Conservation (phyloP, 2,888 invertebrate genomes). For the Hipparchia sbordonii region DNA sequence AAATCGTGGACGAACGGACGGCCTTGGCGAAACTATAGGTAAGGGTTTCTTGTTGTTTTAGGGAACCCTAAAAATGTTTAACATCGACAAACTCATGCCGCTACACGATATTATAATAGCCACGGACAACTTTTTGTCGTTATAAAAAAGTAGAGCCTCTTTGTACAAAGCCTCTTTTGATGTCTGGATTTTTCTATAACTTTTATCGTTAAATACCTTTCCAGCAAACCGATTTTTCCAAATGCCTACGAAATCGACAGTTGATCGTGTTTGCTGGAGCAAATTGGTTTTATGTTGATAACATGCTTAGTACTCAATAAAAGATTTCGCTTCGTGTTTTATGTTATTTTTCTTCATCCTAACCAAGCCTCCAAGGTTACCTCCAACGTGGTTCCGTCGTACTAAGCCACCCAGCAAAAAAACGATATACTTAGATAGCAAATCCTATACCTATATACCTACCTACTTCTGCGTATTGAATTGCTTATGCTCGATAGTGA, state of each 20-base stretch:
- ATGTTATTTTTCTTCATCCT: neutral
- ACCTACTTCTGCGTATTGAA: too few relatives aligned
- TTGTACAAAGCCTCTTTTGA: neutral
- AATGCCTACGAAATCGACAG: conserved; percentile 7
- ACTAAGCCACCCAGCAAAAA: neutral
- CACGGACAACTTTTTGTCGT: neutral
- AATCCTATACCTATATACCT: too few relatives aligned
- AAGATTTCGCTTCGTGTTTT: conserved; percentile 7
- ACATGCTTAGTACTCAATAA: neutral
- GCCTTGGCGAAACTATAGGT: too few relatives aligned
- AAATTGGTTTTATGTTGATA: conserved; percentile 7
- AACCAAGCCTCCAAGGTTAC: neutral
- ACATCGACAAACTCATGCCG: neutral
- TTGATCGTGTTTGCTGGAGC: conserved; percentile 14
- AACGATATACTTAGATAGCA: neutral
- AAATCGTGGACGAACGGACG: too few relatives aligned
- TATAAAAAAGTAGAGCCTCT: neutral
- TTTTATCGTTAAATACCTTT: conserved; percentile 27
- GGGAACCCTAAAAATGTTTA: neutral
- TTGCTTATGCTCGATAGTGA: too few relatives aligned
- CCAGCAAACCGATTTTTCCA: conserved; percentile 27
- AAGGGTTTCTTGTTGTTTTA: too few relatives aligned
- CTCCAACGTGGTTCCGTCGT: neutral
- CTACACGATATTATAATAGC: neutral
- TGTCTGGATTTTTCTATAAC: conserved; percentile 11